These are phyloP conservation scores for Acronicta psi DNA, from an alignment of 2,888 invertebrate genomes.

Conservation along the genomic window DNA sequence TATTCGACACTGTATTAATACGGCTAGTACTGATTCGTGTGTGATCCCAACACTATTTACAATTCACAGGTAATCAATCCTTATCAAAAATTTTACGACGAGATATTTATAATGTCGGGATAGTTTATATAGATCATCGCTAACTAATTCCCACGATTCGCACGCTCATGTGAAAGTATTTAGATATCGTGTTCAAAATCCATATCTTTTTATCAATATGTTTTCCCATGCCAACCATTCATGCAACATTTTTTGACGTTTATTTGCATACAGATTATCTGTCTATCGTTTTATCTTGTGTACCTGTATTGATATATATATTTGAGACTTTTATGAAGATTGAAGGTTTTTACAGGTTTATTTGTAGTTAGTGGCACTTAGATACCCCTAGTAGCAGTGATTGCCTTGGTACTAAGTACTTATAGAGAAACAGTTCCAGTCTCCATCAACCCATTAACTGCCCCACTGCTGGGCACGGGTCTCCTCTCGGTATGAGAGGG, in stretches of 20 bases:
- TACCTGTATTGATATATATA: slow-evolving; percentile 25
- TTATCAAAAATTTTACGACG: slow-evolving; percentile 62
- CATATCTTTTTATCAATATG: slow-evolving; percentile 76
- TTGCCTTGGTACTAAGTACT: not conserved
- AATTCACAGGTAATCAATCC: slow-evolving; percentile 57
- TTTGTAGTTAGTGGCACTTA: not conserved
- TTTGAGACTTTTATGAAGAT: slow-evolving; percentile 9
- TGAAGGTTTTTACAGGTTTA: slow-evolving; percentile 8
- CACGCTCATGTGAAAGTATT: slow-evolving; percentile 75
- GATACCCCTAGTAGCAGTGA: not conserved
- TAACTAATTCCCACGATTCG: slow-evolving; percentile 77
- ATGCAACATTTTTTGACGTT: slow-evolving; percentile 64
- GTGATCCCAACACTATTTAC: slow-evolving; percentile 52
- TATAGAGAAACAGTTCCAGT: not conserved
- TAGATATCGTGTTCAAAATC: slow-evolving; percentile 70
- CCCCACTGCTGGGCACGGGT: no score
- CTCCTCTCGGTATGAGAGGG: no score
- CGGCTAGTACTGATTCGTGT: slow-evolving; percentile 29
- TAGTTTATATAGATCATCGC: slow-evolving; percentile 69
- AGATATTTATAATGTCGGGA: slow-evolving; percentile 59
- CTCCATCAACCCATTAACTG: no score
- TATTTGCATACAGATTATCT: slow-evolving; percentile 70
- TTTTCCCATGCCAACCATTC: slow-evolving; percentile 76
- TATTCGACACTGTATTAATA: slow-evolving; percentile 12
- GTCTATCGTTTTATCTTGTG: slow-evolving; percentile 38